phyloP scores from a whole-genome alignment of 2,888 invertebrate species.

The Meiosimyza decipiens region DNA sequence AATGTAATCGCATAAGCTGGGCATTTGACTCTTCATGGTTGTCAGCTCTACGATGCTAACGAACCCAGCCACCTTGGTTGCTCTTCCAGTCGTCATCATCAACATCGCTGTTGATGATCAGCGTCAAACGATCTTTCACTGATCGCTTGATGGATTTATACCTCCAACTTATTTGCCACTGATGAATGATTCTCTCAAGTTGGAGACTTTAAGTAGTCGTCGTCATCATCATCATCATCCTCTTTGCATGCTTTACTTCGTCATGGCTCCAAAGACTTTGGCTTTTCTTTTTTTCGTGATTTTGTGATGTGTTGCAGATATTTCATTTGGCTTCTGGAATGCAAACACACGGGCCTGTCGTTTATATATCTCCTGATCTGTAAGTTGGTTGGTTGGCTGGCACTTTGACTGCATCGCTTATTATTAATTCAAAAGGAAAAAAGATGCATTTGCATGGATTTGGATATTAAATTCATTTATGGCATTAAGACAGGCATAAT shows the following conservation, averaged over 20 bases:
- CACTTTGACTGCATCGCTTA: conserved; percentile 37
- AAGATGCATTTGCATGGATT: conserved; percentile 29
- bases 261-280: conserved; percentile 42
- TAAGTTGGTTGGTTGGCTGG: conserved; percentile 36
- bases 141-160: conserved; percentile 62
- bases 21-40: conserved; percentile 25
- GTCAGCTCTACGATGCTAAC: background rate
- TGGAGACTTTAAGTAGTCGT: conserved; percentile 18
- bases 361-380: conserved; percentile 47
- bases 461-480: conserved; percentile 51
- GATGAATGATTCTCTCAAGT: conserved; percentile 62
- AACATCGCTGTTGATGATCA: conserved; percentile 62
- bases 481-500: conserved; percentile 53
- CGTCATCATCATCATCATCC: conserved; percentile 36
- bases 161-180: conserved; percentile 67
- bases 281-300: conserved; percentile 35
- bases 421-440: conserved; percentile 12
- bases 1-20: background rate
- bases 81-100: conserved; percentile 50
- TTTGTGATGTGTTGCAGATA: conserved; percentile 60
- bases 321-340: conserved; percentile 65
- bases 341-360: conserved; percentile 53
- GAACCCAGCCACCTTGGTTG: conserved; percentile 47
- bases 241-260: conserved; percentile 39
- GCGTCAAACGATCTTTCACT: conserved; percentile 65